A percentile compares a stretch with the other conserved stretches of the same genome.
Evolutionary conservation across 2,797 vertebrate genomes (phyloP).

Genomic region (Alfaro cultratus): DNA sequence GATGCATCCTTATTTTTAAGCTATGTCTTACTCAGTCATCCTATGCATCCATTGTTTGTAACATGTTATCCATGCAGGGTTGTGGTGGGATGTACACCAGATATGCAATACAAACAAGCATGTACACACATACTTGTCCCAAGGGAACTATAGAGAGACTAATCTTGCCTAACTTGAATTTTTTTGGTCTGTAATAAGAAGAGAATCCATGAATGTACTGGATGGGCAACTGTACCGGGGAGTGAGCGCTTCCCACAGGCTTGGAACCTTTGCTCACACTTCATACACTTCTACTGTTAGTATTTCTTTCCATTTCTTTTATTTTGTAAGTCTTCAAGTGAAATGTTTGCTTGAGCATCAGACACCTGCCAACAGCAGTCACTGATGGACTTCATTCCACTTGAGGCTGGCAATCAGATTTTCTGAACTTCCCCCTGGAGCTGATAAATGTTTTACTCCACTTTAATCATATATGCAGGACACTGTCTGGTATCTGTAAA

Average conservation of each 20-base stretch:
- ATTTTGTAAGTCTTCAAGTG: background rate
- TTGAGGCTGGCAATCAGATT: slow-evolving; percentile 22
- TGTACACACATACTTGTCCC: background rate
- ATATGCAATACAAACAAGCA: background rate
- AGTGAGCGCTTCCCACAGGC: background rate
- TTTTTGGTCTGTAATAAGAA: background rate
- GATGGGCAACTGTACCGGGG: background rate
- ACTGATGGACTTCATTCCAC: slow-evolving; percentile 5
- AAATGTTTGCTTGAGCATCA: background rate
- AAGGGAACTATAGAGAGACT: background rate
- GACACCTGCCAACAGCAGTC: background rate
- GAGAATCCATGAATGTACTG: background rate
- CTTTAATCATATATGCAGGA: slow-evolving; percentile 7
- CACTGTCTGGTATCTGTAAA: slow-evolving; percentile 6
- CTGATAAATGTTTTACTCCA: slow-evolving; percentile 6
- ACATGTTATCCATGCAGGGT: background rate
- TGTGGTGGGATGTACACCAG: background rate
- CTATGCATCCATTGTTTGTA: background rate
- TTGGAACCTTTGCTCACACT: background rate
- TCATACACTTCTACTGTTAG: too few species aligned
- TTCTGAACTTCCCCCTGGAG: slow-evolving; percentile 1
- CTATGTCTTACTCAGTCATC: background rate
- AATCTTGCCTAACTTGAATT: background rate
- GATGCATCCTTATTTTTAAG: background rate
- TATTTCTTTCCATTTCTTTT: background rate